Base-by-base conservation (phyloP, 2,797 vertebrate genomes). In the Salarias fasciatus region DNA sequence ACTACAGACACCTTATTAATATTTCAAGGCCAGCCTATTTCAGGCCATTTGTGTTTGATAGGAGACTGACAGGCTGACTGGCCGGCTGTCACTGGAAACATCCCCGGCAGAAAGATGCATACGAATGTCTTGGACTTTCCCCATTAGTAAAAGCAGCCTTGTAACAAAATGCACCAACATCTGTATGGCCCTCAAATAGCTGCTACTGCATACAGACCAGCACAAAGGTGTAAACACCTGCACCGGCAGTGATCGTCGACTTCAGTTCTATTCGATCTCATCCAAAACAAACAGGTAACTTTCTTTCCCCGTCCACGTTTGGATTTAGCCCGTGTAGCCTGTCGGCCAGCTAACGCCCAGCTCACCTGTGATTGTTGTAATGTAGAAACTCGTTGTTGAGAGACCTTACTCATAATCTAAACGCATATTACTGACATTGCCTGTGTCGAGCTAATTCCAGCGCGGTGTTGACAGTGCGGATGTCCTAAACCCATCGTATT, bases 361-460 rank as follows among this genome's bases (percentile, higher is more conserved):
- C 89, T 91, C 88, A 90, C 88, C 88, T 88, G 83, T 58, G 41
- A 53, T 37, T 51, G 72, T 55, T 54, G 81, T 48, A 64, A 36
- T 57, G 72, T 24, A 13, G 69, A 75, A 54, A 65, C 52, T 48
- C 60, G 78, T 33, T 41, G 59, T 54, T 75, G 53, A 63, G 31
- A 52, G 62, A 77, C 46, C 52, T 64, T 68, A 75, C 52, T 78
- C 81, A 82, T 84, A 70, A 83, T 79, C 68, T 79, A 83, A 75
- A 75, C 75, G 70, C 85, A 82, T 71, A 79, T 29, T 66, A 63
- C 41, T 60, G 64, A 74, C 77, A 81, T 45, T 55, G 66, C 52
- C 53, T 58, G 41, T 64, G 69, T 72, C 42, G 10, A 74, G 82
- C 84, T 88, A 88, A 87, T 76, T 84, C 63, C 44, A 75, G 60